Evolutionary conservation across 2,113 vertebrate genomes (phyloP).

Genomic region (Pelusios castaneus): DNA sequence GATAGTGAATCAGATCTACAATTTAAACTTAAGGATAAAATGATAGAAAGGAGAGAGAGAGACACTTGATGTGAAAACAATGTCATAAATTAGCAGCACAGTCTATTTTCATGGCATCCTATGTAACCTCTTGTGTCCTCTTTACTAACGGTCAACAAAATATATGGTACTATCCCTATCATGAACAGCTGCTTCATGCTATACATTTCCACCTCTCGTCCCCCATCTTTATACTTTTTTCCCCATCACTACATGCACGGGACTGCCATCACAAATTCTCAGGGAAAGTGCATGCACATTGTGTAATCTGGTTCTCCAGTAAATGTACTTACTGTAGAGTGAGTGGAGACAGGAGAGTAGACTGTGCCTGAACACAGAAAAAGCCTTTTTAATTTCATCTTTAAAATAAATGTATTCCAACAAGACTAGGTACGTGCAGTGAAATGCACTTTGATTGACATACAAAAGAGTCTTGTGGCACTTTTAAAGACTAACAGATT

Average conservation of each 20-base stretch:
- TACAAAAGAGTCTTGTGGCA: no score
- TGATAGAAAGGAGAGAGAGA: constrained; percentile 57
- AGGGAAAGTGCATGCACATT: not conserved
- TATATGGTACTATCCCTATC: constrained; percentile 28
- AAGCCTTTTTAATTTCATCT: not conserved
- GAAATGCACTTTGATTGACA: not conserved
- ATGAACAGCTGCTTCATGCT: constrained; percentile 50
- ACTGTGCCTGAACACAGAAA: not conserved
- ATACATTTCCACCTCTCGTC: not conserved
- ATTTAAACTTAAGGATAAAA: constrained; percentile 76
- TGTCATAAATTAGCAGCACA: constrained; percentile 59
- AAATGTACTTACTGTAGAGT: not conserved
- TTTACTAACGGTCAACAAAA: constrained; percentile 24
- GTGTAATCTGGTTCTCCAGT: not conserved
- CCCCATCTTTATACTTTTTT: not conserved
- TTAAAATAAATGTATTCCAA: not conserved
- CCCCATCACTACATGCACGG: not conserved
- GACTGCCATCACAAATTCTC: not conserved
- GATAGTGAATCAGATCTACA: constrained; percentile 76
- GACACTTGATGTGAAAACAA: not conserved
- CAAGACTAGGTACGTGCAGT: not conserved
- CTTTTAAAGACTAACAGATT: no score
- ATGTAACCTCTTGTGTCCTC: constrained; percentile 46
- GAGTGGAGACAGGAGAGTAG: not conserved
- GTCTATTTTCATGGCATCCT: constrained; percentile 56